phyloP scores from a whole-genome alignment of 2,888 invertebrate species.

The Hyalella azteca region DNA sequence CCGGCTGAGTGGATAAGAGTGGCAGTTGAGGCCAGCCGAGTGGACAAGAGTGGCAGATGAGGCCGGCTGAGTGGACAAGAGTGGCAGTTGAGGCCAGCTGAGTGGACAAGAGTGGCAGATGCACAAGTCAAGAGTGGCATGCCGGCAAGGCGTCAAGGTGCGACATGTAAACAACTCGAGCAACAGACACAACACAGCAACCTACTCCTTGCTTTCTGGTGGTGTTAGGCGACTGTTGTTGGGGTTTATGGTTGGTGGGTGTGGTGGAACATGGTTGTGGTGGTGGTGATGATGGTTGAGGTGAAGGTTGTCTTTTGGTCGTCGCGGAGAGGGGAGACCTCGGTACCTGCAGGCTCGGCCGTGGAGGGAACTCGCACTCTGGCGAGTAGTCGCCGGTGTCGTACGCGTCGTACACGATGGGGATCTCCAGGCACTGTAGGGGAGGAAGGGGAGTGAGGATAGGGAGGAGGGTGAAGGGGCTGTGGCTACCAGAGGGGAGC shows the following conservation, averaged over 20 bases:
- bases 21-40: no score
- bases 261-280: conserved; percentile 5
- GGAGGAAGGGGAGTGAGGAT: no score
- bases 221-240: conserved; percentile 26
- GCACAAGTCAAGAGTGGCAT: conserved; percentile 63
- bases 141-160: no score
- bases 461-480: no score
- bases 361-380: conserved; percentile 75
- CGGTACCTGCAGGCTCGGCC: conserved; percentile 63
- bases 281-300: conserved; percentile 8
- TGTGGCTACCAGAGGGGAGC: no score
- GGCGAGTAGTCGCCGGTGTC: conserved; percentile 68
- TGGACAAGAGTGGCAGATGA: no score
- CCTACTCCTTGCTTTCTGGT: conserved; percentile 20
- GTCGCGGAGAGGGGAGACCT: conserved; percentile 60
- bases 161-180: no score
- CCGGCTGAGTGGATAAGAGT: no score
- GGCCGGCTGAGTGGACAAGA: no score
- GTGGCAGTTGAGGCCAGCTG: no score
- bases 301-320: conserved; percentile 20
- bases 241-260: conserved; percentile 15
- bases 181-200: conserved; percentile 14
- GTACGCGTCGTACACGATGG: conserved; percentile 79
- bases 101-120: no score
- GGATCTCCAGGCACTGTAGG: conserved; percentile 83